Evolutionary conservation across 2,113 vertebrate species (phyloP), one percentile per base, ranked within the genome.

Genomic region (Sapajus apella): DNA sequence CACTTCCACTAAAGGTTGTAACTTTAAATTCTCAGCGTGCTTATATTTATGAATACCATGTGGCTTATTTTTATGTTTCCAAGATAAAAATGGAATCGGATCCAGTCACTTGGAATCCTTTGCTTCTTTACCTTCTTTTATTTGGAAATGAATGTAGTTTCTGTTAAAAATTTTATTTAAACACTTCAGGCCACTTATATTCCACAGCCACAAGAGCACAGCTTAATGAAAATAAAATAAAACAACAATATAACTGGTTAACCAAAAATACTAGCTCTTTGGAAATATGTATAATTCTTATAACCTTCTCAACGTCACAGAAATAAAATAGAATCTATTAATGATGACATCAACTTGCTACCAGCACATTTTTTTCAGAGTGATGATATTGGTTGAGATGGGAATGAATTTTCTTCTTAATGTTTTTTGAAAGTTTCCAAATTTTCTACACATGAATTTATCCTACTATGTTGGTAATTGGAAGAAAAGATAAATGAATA

Each of bases 111-210:
- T 85, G 12, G 12, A 90, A 55, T 90, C 9, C 9, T 94, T 94
- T 94, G 21, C 6, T 13, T 92, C 30, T 93, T 84, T 52, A 21
- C 43, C 0, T 50, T 16, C 32, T 83, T 93, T 93, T 68, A 61
- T 88, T 95, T 96, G 76, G 32, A 81, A 93, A 68, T 58, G 30
- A 95, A 75, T 50, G 56, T 79, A 50, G 66, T 86, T n/a, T 89
- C 17, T 52, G 16, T 85, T 91, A 81, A 81, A 87, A 12, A 0
- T 77, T 95, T 95, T 84, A n/a, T 50, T 81, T 32, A 87, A 88
- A 94, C 7, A 87, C 25, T 92, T 76, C 5, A 40, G 40, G 18
- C 0, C 23, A n/a, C 52, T 87, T 83, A 80, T 75, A 94, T 91
- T 79, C 43, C 73, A 35, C 20, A 93, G 18, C 30, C 0, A 11